Evolutionary conservation across 2,797 vertebrate species (phyloP), one percentile per base, ranked within the genome.

Genomic region (Phaenicophaeus curvirostris): DNA sequence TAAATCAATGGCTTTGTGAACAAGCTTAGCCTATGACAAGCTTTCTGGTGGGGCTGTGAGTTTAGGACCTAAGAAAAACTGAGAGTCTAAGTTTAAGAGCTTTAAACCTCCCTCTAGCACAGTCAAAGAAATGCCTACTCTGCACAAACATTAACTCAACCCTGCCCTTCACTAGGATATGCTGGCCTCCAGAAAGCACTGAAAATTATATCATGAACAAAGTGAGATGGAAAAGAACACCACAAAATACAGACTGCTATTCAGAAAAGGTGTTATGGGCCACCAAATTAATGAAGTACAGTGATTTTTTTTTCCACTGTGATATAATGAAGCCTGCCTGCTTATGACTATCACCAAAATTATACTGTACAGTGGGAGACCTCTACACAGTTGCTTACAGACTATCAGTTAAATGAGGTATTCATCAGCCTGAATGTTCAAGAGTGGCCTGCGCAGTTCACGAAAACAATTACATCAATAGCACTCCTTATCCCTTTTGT

Each of bases 401-500:
- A 73, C 28, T 35, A 46, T 65, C 46, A 78, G 66, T 46, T 57
- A 88, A 73, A 85, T 21, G 16, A 80, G 31, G 33, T 78, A 85
- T 71, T 81, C 37, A 80, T 33, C 9, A 75, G 77, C 28, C 62
- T 0, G 2, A 81, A 63, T 72, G 41, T 59, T 79, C 3, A 5
- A 92, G 61, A 66, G 12, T 66, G 83, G 91, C 17, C 46, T 57
- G 7, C 46, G 59, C 33, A 68, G 88, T 50, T 96, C 85, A 82
- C 50, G 66, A 46, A 93, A 91, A 83, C 86, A 94, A 94, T 90
- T 94, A 65, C 65, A 68, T 88, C 88, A 65, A 67, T 68, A 86
- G n/a, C 68, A 31, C 44, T 85, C 71, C 54, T 90, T 87, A 41
- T 90, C 15, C 54, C 41, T 86, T 94, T 90, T 94, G 66, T 66